Conservation (phyloP, 2,888 invertebrate species). For the Macrophya annulata region DNA sequence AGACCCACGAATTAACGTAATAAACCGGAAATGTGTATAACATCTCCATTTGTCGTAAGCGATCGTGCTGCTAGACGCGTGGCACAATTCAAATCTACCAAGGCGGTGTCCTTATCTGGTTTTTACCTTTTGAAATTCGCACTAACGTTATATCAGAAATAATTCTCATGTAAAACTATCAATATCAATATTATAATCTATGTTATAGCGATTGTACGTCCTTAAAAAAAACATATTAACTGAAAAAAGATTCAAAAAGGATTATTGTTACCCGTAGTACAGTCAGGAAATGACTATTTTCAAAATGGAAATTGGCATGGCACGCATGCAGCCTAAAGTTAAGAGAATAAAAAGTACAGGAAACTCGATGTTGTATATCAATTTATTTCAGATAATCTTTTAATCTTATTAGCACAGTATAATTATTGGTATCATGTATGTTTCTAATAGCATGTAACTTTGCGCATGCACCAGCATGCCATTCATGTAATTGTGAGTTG, state of each 20-base stretch:
- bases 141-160: background rate
- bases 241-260: background rate
- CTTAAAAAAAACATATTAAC: background rate
- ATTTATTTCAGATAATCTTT: background rate
- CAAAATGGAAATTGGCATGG: background rate
- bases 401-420: too few species aligned
- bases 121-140: slow-evolving; percentile 20
- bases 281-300: background rate
- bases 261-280: background rate
- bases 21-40: slow-evolving; percentile 61
- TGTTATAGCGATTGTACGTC: background rate
- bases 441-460: too few species aligned
- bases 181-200: background rate
- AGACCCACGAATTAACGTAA: slow-evolving; percentile 56
- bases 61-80: slow-evolving; percentile 53
- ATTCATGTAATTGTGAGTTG: too few species aligned
- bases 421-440: too few species aligned
- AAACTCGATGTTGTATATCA: background rate
- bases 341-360: background rate
- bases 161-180: background rate
- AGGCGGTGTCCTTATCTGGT: slow-evolving; percentile 5
- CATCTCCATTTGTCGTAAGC: slow-evolving; percentile 38
- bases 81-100: slow-evolving; percentile 40
- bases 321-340: too few species aligned
- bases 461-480: too few species aligned